These are phyloP conservation scores for Cephalopterus ornatus DNA, from an alignment of 2,113 vertebrate genomes.

Conservation along the genomic window DNA sequence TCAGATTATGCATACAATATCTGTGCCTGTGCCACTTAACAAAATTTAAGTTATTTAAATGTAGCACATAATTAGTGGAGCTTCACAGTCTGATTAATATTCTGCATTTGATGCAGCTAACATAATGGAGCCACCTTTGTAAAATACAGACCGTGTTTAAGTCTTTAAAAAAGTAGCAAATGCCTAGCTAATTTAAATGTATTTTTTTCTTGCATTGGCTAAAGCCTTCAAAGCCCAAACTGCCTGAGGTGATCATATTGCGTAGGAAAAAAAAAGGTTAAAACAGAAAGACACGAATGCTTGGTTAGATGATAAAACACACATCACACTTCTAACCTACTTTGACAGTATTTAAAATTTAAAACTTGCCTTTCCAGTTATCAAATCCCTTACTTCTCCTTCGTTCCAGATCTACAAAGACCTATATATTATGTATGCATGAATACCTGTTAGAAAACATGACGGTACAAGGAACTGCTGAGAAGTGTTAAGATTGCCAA, in stretches of 20 bases:
- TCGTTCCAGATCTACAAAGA: conserved; percentile 26
- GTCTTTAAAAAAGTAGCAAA: not conserved
- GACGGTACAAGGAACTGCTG: not conserved
- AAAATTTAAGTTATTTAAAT: conserved; percentile 33
- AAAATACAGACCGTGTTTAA: not conserved
- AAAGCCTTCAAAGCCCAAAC: conserved; percentile 26
- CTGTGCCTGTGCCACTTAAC: not conserved
- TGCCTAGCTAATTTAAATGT: not conserved
- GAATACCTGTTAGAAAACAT: conserved; percentile 47
- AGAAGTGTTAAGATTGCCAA: not conserved
- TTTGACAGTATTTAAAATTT: conserved; percentile 58
- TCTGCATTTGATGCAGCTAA: not conserved
- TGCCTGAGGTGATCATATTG: conserved; percentile 21
- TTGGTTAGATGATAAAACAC: conserved; percentile 39
- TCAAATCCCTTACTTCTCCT: conserved; percentile 11
- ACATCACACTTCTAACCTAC: conserved; percentile 23
- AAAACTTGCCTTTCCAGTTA: conserved; percentile 37
- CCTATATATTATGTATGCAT: conserved; percentile 31
- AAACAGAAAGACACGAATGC: conserved; percentile 16
- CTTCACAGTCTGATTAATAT: conserved; percentile 32
- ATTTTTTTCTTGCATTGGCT: not conserved
- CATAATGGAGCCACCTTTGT: conserved; percentile 8
- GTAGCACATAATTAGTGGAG: conserved; percentile 7
- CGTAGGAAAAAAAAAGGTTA: conserved; percentile 14
- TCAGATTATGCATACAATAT: conserved; percentile 41